A percentile compares a stretch with the other conserved stretches of the same genome.
These are phyloP conservation scores for Cephus cinctus DNA, from an alignment of 1,140 invertebrate species.

Conservation along the genomic window DNA sequence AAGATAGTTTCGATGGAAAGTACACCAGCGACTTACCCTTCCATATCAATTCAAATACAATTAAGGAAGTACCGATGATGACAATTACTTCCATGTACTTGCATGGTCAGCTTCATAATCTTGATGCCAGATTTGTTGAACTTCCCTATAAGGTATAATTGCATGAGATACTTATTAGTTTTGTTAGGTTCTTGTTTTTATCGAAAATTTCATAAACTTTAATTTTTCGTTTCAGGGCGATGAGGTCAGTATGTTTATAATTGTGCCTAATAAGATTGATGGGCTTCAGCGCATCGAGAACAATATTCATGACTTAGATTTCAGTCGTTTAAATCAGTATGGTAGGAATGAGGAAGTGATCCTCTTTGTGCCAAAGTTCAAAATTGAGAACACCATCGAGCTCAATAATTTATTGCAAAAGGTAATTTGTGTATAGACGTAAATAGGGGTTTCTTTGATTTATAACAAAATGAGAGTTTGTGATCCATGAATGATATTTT, in stretches of 20 bases:
- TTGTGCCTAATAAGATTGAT: constrained; percentile 60
- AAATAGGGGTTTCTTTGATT: not conserved
- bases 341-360: constrained; percentile 8
- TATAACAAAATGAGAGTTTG: not conserved
- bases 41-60: constrained; percentile 46
- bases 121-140: constrained; percentile 58
- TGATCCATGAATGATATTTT: constrained; percentile 19
- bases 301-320: constrained; percentile 40
- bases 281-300: constrained; percentile 52
- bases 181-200: not conserved
- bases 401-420: constrained; percentile 38
- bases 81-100: constrained; percentile 53
- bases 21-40: constrained; percentile 59
- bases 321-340: constrained; percentile 17
- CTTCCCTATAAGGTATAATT: constrained; percentile 57
- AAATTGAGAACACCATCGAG: constrained; percentile 44
- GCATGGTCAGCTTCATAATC: constrained; percentile 50
- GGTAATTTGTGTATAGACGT: constrained; percentile 29
- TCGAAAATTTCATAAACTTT: constrained; percentile 7
- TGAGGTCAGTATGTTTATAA: constrained; percentile 59
- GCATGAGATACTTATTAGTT: not conserved
- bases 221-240: constrained; percentile 40
- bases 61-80: constrained; percentile 62
- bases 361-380: constrained; percentile 50
- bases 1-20: constrained; percentile 57